Evolutionary conservation across 2,888 invertebrate species (phyloP), one percentile per base, ranked within the genome.

Genomic region (Agriopis leucophaearia): DNA sequence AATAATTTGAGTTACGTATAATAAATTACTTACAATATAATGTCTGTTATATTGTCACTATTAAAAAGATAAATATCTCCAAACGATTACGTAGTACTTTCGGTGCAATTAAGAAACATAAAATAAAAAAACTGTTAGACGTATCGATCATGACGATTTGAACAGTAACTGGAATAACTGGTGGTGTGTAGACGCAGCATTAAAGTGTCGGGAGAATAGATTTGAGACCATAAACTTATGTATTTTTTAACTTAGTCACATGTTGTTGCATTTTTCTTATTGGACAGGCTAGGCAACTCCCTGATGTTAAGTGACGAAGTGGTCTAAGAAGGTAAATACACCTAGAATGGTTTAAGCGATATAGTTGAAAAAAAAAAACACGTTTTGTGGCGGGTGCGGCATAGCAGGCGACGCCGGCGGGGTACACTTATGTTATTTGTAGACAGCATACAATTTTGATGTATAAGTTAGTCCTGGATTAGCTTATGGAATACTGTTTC

Each of bases 71-170:
- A 73, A 71, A 75, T 73, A 75, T 73, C 73, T 68, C 52, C 61
- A 65, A 69, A 68, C 61, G 61, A 69, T 70, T 65, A 63, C 58
- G 64, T 70, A 66, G 74, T 56, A 67, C 72, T 68, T 58, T 72
- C 54, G 74, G 58, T 73, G 74, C 63, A 76, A 76, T 76, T 76
- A 76, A 72, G 74, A 69, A 73, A 76, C 74, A 73, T 75, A 75
- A 73, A 69, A 64, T 60, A 64, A 58, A 75, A 40, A 71, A 75
- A 58, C 66, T 50, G 66, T 69, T 71, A 66, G 67, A 65, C 58
- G 64, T 66, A 63, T 56, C 56, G 60, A 56, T 66, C 54, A 69
- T 64, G 51, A 58, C 55, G 66, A 58, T 35, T 59, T 50, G 61
- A 70, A 45, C 67, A 61, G 58, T 64, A 55, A 60, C 50, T 60